Base-by-base conservation (phyloP, 2,888 invertebrate genomes). In the Nemoura dubitans region DNA sequence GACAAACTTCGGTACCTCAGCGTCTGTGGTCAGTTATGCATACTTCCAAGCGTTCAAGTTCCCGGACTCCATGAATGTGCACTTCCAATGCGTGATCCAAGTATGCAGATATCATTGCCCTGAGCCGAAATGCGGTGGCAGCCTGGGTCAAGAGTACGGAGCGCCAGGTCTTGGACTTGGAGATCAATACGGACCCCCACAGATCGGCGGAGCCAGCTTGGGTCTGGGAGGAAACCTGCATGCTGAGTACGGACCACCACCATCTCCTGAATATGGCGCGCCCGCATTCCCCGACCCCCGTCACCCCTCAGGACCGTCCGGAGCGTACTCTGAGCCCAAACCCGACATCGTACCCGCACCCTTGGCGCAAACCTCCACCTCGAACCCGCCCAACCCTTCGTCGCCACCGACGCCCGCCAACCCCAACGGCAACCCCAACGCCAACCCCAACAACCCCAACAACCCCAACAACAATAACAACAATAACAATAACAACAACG, bases 41-140 rank as follows among this genome's bases (percentile, higher is more conserved):
- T 97, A 98, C 92, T 98, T 98, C 96, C 98, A 98, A 92, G 98
- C 98, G 6, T 98, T 98, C 93, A 98, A 98, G 92, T 98, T 98
- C 95, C 98, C 98, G 0, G 98, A 98, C 91, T 97, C 97, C 16
- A 98, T 98, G 98, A 98, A 98, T 91, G 98, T 98, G 1, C 98
- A 98, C 94, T 98, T 98, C 96, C 98, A 98, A 91, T 98, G 98
- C 91, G 97, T 98, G 80, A 98, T 98, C 89, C 98, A 98, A 93
- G 98, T 98, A 2, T 98, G 98, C 90, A 94, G 98, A 89, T 97
- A 97, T 91, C 97, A 98, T 91, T 98, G 98, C 89, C 98, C 98
- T 0, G 97, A 98, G 90, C 97, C 97, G 0, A 97, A 97, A 92
- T 98, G 98, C 91, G 96, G 94, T 42, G 90, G 90, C 0, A 94